Conservation (phyloP, 2,797 vertebrate genomes). For the Luscinia megarhynchos region DNA sequence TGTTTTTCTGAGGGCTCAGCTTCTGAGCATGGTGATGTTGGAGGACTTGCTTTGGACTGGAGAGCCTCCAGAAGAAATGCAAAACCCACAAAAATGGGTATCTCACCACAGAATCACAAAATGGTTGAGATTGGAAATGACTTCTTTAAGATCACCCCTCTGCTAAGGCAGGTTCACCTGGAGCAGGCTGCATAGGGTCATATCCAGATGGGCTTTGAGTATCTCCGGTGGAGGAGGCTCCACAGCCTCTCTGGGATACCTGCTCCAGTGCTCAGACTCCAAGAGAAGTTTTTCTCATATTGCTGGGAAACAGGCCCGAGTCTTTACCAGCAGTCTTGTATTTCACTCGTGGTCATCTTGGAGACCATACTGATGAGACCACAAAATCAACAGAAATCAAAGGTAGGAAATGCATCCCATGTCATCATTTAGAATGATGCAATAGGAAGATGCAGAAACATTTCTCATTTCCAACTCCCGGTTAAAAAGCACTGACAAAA, state of each 20-base stretch:
- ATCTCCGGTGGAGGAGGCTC: background rate
- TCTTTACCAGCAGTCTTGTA: background rate
- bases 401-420: background rate
- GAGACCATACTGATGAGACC: background rate
- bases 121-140: background rate
- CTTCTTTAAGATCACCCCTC: background rate
- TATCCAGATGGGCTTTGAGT: background rate
- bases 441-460: background rate
- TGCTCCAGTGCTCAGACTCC: background rate
- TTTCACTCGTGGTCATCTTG: background rate
- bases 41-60: background rate
- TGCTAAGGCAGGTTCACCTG: background rate
- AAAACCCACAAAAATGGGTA: background rate
- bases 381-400: background rate
- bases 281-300: background rate
- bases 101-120: background rate
- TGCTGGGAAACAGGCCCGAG: background rate
- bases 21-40: background rate
- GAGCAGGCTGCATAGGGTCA: background rate
- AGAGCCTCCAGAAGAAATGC: background rate
- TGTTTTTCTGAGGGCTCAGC: background rate
- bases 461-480: background rate
- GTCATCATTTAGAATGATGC: background rate
- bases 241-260: background rate
- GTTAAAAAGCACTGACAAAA: background rate